phyloP scores from a whole-genome alignment of 2,888 invertebrate species.

The Bibio marci region DNA sequence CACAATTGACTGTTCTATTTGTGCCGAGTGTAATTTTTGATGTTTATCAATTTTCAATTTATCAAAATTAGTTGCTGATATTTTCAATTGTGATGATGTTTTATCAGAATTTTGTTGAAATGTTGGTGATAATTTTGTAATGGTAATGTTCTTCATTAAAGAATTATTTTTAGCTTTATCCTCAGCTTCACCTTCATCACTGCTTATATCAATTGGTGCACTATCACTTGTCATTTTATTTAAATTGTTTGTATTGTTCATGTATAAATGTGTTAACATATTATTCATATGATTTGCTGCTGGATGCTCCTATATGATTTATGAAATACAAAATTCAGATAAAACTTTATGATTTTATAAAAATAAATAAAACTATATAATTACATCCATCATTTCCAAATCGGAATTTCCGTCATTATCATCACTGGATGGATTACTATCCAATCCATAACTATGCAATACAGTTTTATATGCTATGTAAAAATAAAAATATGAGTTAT shows the following conservation, averaged over 20 bases:
- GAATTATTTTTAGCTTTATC: too few relatives aligned
- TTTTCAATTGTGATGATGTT: constrained; percentile 36
- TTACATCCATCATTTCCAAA: constrained; percentile 24
- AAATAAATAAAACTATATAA: constrained; percentile 3
- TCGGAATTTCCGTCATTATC: constrained; percentile 33
- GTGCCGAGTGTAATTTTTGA: constrained; percentile 34
- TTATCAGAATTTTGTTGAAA: too few relatives aligned
- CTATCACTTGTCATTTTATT: constrained; percentile 33
- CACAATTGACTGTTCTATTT: constrained; percentile 9
- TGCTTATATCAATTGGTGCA: constrained; percentile 60
- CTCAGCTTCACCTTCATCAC: constrained; percentile 49
- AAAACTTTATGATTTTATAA: constrained; percentile 3
- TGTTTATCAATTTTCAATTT: constrained; percentile 13
- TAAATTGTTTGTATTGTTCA: constrained; percentile 19
- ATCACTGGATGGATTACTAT: constrained; percentile 39
- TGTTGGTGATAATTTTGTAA: too few relatives aligned
- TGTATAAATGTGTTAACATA: constrained; percentile 34
- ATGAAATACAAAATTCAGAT: constrained; percentile 10
- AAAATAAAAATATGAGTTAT: neutral
- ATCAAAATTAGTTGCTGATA: constrained; percentile 24
- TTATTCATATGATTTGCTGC: constrained; percentile 20
- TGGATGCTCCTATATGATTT: constrained; percentile 11
- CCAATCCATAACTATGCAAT: constrained; percentile 47
- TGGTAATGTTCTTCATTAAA: too few relatives aligned
- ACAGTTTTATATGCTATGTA: constrained; percentile 50